phyloP scores from a whole-genome alignment of 2,797 vertebrate species.

The Lepilemur ruficaudatus region DNA sequence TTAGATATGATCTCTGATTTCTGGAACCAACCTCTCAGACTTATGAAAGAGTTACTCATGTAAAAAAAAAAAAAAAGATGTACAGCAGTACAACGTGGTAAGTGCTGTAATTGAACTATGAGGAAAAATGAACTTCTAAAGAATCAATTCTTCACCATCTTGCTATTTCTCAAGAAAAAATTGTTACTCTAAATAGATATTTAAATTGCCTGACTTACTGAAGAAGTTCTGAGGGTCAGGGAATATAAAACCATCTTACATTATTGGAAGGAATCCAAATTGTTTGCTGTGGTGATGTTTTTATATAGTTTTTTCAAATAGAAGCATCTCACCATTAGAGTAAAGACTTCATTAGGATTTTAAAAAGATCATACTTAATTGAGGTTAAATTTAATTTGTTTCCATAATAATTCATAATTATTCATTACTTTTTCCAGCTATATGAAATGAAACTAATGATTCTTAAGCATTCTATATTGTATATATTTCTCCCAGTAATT shows the following conservation, averaged over 20 bases:
- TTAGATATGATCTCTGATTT: neutral
- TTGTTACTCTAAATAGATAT: neutral
- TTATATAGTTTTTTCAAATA: neutral
- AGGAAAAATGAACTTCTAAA: conserved; percentile 37
- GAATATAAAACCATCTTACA: neutral
- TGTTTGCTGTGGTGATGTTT: conserved; percentile 3
- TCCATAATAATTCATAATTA: conserved; percentile 29
- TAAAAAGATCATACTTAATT: neutral
- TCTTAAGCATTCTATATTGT: neutral
- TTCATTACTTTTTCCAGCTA: neutral
- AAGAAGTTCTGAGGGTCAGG: neutral
- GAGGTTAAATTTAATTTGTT: conserved; percentile 31
- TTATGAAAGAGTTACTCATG: conserved; percentile 1
- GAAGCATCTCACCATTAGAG: neutral
- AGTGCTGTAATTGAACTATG: neutral
- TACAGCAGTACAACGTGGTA: neutral
- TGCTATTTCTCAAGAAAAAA: neutral
- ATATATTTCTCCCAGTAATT: neutral
- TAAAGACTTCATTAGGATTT: conserved; percentile 19
- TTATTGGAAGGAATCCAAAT: neutral
- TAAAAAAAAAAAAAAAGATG: neutral
- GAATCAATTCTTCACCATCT: conserved; percentile 24
- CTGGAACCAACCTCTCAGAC: neutral
- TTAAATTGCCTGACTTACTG: conserved; percentile 21
- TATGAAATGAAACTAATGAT: neutral